These are phyloP conservation scores for Hermodice carunculata DNA, from an alignment of 2,888 invertebrate genomes.

Conservation along the genomic window DNA sequence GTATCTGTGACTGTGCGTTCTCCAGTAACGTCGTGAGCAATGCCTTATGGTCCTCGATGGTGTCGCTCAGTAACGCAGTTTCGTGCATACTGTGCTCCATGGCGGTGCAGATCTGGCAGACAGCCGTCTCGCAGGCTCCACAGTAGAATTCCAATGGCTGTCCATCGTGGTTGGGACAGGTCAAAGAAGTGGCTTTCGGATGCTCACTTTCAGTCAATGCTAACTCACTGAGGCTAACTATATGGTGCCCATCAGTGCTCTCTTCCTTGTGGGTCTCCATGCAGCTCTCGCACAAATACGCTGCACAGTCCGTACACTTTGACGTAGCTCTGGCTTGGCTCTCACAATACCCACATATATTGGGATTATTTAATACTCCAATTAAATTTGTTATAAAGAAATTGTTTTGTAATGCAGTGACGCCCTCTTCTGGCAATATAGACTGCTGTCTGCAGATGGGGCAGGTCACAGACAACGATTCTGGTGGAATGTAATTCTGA, in stretches of 20 bases:
- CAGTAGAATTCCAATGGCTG: conserved; percentile 70
- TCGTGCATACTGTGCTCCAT: conserved; percentile 71
- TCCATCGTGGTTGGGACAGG: conserved; percentile 67
- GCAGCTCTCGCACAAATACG: conserved; percentile 63
- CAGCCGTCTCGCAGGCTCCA: conserved; percentile 72
- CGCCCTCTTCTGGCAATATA: conserved; percentile 72
- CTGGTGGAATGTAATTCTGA: conserved; percentile 69
- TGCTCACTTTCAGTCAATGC: conserved; percentile 50
- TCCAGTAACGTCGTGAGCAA: conserved; percentile 59
- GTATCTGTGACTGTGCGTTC: conserved; percentile 63
- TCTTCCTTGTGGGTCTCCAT: conserved; percentile 45
- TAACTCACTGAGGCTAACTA: conserved; percentile 56
- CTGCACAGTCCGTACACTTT: conserved; percentile 64
- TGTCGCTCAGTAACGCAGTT: conserved; percentile 69
- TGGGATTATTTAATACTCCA: conserved; percentile 61
- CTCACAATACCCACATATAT: conserved; percentile 56
- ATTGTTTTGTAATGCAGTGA: conserved; percentile 70
- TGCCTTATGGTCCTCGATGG: conserved; percentile 69
- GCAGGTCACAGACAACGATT: conserved; percentile 72
- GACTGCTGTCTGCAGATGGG: conserved; percentile 72
- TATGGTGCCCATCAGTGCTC: conserved; percentile 38
- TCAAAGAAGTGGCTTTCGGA: conserved; percentile 42
- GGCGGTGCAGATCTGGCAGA: conserved; percentile 71
- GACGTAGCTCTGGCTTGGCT: conserved; percentile 49
- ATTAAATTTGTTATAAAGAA: conserved; percentile 70